These are phyloP conservation scores for Thaleichthys pacificus DNA, from an alignment of 2,797 vertebrate genomes.

Conservation along the genomic window DNA sequence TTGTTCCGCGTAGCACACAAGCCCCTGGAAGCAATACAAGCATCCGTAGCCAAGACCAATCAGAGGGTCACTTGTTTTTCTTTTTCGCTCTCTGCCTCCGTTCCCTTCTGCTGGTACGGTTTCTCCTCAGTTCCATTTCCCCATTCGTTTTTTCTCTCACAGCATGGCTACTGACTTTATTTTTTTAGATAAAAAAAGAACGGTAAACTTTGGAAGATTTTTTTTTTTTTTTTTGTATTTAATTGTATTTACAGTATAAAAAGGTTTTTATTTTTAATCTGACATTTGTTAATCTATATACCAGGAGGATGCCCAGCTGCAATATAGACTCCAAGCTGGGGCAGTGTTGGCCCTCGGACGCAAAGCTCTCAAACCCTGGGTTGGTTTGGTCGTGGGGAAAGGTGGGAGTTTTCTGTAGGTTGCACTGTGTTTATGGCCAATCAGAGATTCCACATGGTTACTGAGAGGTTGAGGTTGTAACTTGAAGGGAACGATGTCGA, in stretches of 20 bases:
- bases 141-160: constrained; percentile 19
- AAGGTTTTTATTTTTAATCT: constrained; percentile 40
- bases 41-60: constrained; percentile 62
- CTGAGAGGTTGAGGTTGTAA: constrained; percentile 36
- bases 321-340: constrained; percentile 48
- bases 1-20: constrained; percentile 32
- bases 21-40: constrained; percentile 25
- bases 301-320: constrained; percentile 52
- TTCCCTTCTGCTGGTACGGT: constrained; percentile 38
- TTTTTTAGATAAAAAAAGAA: constrained; percentile 53
- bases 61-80: constrained; percentile 24
- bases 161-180: constrained; percentile 65
- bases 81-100: constrained; percentile 20
- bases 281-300: constrained; percentile 51
- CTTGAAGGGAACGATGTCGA: constrained; percentile 26
- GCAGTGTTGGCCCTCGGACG: constrained; percentile 54
- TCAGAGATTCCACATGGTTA: constrained; percentile 71
- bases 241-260: constrained; percentile 61
- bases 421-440: constrained; percentile 70
- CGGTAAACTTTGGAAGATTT: constrained; percentile 44
- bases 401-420: constrained; percentile 47
- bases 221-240: constrained; percentile 63
- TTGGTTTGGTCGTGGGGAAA: neutral
- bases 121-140: constrained; percentile 29
- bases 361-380: constrained; percentile 26